These are phyloP conservation scores for Gymnothorax javanicus DNA, from an alignment of 2,797 vertebrate genomes.

Conservation along the genomic window DNA sequence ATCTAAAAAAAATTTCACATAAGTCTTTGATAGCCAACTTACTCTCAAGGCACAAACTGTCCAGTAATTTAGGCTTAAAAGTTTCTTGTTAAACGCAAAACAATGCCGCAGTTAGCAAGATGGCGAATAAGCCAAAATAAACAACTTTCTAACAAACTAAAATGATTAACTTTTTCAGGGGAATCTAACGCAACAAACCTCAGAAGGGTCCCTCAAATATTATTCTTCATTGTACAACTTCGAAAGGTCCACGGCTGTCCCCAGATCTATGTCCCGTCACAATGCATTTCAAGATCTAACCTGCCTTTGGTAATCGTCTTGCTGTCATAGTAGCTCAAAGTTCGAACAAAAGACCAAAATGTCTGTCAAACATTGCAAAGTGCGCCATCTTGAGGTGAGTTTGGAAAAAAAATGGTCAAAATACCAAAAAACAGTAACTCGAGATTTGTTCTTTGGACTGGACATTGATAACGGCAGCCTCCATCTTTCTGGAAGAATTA, in stretches of 20 bases:
- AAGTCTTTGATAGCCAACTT: not conserved
- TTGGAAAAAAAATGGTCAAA: not conserved
- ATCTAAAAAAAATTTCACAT: not conserved
- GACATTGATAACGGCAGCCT: not conserved
- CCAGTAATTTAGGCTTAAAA: too few species aligned
- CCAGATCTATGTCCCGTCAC: not conserved
- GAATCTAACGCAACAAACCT: slow-evolving; percentile 22
- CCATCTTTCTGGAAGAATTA: not conserved
- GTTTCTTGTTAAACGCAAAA: not conserved
- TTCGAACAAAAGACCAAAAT: slow-evolving; percentile 8
- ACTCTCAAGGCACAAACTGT: not conserved
- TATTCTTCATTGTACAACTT: slow-evolving; percentile 2
- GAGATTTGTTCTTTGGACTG: not conserved
- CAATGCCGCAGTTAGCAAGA: not conserved
- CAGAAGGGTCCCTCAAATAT: slow-evolving; percentile 12
- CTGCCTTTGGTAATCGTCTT: not conserved
- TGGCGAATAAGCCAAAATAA: not conserved
- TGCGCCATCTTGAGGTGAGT: slow-evolving; percentile 20
- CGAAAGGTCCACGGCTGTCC: not conserved
- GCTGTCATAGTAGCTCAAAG: slow-evolving; percentile 24
- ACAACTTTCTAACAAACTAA: too few species aligned
- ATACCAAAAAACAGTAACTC: not conserved
- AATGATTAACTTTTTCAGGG: not conserved
- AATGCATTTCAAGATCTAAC: not conserved
- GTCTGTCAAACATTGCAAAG: not conserved